A percentile compares a stretch with the other conserved stretches of the same genome.
Conservation (phyloP, 64 coral and sea anemone species). For the Trachythela sp. region DNA sequence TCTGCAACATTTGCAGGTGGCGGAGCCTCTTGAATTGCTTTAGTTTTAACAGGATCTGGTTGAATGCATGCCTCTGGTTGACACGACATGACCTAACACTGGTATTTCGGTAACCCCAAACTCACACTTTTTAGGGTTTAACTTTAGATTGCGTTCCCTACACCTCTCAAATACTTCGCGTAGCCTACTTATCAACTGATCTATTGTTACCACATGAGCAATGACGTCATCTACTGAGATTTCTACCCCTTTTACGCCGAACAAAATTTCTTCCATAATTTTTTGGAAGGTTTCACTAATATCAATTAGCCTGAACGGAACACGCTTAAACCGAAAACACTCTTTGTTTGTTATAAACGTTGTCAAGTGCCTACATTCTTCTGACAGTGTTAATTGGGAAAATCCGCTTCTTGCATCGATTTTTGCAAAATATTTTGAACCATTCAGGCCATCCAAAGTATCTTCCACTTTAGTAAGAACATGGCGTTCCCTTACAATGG, state of each 20-base stretch:
- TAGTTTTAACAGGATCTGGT: slow-evolving; percentile 5
- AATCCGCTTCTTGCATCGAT: not conserved
- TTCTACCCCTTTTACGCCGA: not conserved
- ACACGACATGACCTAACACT: slow-evolving; percentile 12
- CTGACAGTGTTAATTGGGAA: not conserved
- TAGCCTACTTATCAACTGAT: not conserved
- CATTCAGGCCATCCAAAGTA: not conserved
- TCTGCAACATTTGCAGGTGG: slow-evolving; percentile 1
- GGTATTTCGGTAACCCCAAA: not conserved
- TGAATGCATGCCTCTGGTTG: not conserved
- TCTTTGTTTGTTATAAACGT: not conserved
- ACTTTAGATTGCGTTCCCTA: not conserved
- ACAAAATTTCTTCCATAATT: not conserved
- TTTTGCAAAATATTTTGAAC: slow-evolving; percentile 2
- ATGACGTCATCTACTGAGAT: slow-evolving; percentile 6
- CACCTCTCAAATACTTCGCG: not conserved
- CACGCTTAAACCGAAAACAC: not conserved
- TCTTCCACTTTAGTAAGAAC: not conserved
- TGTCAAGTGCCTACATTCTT: not conserved
- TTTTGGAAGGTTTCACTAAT: not conserved
- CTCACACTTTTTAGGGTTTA: slow-evolving; percentile 20
- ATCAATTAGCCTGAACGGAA: not conserved
- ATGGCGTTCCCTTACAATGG: not conserved
- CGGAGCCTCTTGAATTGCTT: slow-evolving; percentile 4
- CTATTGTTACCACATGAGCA: not conserved